phyloP scores from a whole-genome alignment of 1,140 invertebrate species.

The Brachionus plicatilis region DNA sequence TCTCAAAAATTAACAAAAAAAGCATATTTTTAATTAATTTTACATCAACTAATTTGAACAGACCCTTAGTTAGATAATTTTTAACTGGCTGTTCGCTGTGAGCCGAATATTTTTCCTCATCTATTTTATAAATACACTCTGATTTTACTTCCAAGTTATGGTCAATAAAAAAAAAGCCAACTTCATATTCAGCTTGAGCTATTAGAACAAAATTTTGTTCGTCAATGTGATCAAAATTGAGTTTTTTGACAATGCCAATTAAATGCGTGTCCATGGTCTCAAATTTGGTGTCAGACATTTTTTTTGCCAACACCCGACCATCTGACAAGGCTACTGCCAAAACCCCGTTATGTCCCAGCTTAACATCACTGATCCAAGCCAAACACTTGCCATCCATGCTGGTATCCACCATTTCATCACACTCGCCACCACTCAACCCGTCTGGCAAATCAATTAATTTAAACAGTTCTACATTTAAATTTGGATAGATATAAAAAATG shows the following conservation, averaged over 20 bases:
- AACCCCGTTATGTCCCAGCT: not conserved
- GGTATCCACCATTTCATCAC: not conserved
- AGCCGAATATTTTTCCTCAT: not conserved
- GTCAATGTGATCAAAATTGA: not conserved
- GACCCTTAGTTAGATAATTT: not conserved
- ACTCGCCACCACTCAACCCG: not conserved
- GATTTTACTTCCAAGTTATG: not conserved
- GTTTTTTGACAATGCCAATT: not conserved
- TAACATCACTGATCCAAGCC: not conserved
- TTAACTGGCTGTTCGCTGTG: not conserved
- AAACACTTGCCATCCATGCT: not conserved
- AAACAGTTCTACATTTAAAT: not conserved
- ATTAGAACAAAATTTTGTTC: not conserved
- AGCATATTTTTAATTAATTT: not conserved
- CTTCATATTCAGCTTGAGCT: not conserved
- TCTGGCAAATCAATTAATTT: not conserved
- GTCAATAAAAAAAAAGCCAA: not conserved
- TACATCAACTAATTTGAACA: slow-evolving; percentile 2
- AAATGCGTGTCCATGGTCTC: not conserved
- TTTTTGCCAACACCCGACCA: not conserved
- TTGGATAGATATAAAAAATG: not conserved
- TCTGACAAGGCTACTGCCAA: not conserved
- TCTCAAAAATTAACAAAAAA: slow-evolving; percentile 1
- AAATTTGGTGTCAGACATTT: not conserved
- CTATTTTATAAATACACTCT: not conserved